These are phyloP conservation scores for Panopea generosa DNA, from an alignment of 2,888 invertebrate genomes.

Conservation along the genomic window DNA sequence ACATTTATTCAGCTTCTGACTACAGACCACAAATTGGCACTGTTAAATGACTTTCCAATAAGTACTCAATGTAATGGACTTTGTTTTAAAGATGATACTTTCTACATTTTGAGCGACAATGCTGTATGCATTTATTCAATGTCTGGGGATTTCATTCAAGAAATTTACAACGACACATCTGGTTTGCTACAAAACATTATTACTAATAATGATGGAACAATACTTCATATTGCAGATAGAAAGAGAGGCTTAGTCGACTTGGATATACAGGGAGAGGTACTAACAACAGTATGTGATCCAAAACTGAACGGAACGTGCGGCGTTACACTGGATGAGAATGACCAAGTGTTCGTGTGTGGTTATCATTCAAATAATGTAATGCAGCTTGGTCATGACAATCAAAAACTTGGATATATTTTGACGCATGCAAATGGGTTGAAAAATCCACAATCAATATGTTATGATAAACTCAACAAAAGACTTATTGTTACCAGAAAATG, in stretches of 20 bases:
- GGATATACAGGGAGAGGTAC: neutral
- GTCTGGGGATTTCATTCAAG: slow-evolving; percentile 15
- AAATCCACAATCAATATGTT: neutral
- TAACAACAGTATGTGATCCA: neutral
- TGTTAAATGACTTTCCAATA: slow-evolving; percentile 6
- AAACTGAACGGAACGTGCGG: neutral
- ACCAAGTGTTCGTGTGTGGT: slow-evolving; percentile 19
- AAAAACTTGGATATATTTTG: slow-evolving; percentile 10
- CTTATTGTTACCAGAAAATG: neutral
- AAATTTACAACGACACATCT: slow-evolving; percentile 9
- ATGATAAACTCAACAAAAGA: neutral
- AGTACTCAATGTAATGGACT: slow-evolving; percentile 17
- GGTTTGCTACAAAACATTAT: neutral
- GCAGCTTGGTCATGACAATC: slow-evolving; percentile 14
- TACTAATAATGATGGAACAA: neutral
- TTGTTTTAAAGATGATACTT: neutral
- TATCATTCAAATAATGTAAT: slow-evolving; percentile 7
- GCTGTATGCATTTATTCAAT: slow-evolving; percentile 15
- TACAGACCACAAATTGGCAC: neutral
- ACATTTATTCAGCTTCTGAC: slow-evolving; percentile 18
- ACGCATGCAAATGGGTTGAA: neutral
- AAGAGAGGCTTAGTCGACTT: neutral
- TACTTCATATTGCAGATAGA: neutral
- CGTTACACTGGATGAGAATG: slow-evolving; percentile 5
- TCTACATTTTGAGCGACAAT: slow-evolving; percentile 19